These are phyloP conservation scores for Amphiura filiformis DNA, from an alignment of 35 echinoderm and acorn worm species.

Conservation along the genomic window DNA sequence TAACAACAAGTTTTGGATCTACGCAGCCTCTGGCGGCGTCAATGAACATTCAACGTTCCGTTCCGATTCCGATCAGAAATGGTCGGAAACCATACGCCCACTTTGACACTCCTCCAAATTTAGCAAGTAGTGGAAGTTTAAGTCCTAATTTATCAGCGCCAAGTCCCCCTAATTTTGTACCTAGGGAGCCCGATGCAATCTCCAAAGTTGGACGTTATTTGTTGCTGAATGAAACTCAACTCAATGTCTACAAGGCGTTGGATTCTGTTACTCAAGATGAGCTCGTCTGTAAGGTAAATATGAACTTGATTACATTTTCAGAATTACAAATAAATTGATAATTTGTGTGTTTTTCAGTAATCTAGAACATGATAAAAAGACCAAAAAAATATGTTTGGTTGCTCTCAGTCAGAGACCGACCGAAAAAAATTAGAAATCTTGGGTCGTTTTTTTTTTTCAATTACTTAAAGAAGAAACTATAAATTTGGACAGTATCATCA, in stretches of 20 bases:
- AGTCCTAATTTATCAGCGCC: slow-evolving; percentile 93
- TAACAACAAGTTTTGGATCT: too few relatives aligned
- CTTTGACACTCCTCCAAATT: slow-evolving; percentile 72
- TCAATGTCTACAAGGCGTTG: slow-evolving; percentile 65
- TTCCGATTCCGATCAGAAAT: slow-evolving; percentile 80
- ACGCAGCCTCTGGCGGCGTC: slow-evolving; percentile 4
- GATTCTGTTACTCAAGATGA: slow-evolving; percentile 69
- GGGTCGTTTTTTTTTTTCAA: too few relatives aligned
- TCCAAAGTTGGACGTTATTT: slow-evolving; percentile 86
- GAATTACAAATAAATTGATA: too few relatives aligned
- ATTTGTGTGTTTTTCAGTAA: too few relatives aligned
- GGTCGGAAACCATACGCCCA: slow-evolving; percentile 67
- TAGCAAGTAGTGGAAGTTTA: slow-evolving; percentile 60
- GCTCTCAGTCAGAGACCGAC: too few relatives aligned
- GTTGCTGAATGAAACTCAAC: slow-evolving; percentile 67
- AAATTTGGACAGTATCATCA: too few relatives aligned
- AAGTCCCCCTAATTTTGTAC: slow-evolving; percentile 89
- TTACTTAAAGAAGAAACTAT: too few relatives aligned
- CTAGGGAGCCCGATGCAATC: slow-evolving; percentile 62
- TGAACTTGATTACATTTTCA: too few relatives aligned
- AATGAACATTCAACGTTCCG: slow-evolving; percentile 76
- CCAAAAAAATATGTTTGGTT: too few relatives aligned
- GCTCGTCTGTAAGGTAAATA: slow-evolving; percentile 82
- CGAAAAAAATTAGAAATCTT: too few relatives aligned
- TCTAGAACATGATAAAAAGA: too few relatives aligned